These are phyloP conservation scores for Cairina moschata DNA, from an alignment of 2,113 vertebrate genomes.

Conservation along the genomic window DNA sequence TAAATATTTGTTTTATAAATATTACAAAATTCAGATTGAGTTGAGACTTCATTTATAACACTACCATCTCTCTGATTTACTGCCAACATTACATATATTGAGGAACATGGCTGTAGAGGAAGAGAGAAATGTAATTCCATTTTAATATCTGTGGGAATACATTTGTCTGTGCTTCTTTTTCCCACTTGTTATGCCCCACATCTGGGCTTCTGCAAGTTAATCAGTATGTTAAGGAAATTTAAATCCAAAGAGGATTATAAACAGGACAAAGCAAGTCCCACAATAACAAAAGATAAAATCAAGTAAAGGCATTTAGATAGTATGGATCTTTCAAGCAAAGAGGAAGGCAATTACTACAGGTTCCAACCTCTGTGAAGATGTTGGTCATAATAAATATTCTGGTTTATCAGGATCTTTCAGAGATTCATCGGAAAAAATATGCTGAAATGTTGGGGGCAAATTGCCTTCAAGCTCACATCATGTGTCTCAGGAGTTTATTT, in stretches of 20 bases:
- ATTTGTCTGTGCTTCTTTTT: neutral
- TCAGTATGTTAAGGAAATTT: neutral
- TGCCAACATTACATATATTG: neutral
- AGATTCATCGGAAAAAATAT: neutral
- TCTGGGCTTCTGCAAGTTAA: neutral
- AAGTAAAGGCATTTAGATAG: conserved; percentile 47
- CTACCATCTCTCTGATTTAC: neutral
- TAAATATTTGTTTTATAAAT: too few species aligned
- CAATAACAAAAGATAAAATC: conserved; percentile 34
- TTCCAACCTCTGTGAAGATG: neutral
- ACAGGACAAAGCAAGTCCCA: neutral
- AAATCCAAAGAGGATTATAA: neutral
- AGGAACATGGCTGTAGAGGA: neutral
- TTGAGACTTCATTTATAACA: too few species aligned
- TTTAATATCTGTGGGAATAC: neutral
- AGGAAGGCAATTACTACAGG: neutral
- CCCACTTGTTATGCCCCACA: neutral
- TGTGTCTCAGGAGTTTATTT: neutral
- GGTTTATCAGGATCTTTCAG: neutral
- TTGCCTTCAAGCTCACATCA: neutral
- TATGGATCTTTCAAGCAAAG: neutral
- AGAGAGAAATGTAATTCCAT: neutral
- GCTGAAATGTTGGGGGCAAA: neutral
- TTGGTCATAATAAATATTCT: conserved; percentile 10
- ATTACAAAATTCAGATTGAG: too few species aligned